Evolutionary conservation across 1,140 invertebrate genomes (phyloP), one percentile per base, ranked within the genome.

Genomic region (Calephelis nemesis): DNA sequence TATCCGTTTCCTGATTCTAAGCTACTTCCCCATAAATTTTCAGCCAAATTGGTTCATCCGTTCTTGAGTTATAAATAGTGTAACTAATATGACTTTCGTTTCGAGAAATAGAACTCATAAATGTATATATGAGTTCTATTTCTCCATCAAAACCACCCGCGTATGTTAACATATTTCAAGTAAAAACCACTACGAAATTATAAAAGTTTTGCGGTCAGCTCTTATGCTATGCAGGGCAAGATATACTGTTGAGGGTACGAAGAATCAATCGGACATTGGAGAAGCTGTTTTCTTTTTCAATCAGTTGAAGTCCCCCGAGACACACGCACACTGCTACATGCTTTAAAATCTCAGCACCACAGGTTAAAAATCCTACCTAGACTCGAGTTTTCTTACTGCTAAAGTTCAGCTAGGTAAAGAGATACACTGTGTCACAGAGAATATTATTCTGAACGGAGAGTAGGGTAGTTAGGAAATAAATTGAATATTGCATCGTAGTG

Each of bases 281-380:
- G 76, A 82, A 82, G 76, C 78, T 88, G 84, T 88, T 88, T 87
- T 85, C 83, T 88, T 83, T 88, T 88, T 84, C 86, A 88, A 88
- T 88, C 86, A 88, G 79, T 77, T 74, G 76, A 76, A 75, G 73
- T 85, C 86, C 86, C 81, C 76, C 67, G 81, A 72, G 84, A 76
- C 47, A 10, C 7, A 65, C 19, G 30, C 30, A 50, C 39, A 49
- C 47, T 50, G 47, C 39, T 30, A 64, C 15, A 42, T 19, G 47
- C 64, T 63, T 49, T 42, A 49, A 69, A 65, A 48, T 66, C 54
- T 54, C 42, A 47, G 8, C 7, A 47, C 65, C 80, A 81, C 77
- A 85, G 83, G 11, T 60, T 12, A 60, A 42, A 40, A 60, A 60
- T 60, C 11, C 30, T 7, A 47, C n/a, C 49, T 9, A 19, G 39